Conservation (phyloP, 1,140 invertebrate species). For the Drosophila burlai region DNA sequence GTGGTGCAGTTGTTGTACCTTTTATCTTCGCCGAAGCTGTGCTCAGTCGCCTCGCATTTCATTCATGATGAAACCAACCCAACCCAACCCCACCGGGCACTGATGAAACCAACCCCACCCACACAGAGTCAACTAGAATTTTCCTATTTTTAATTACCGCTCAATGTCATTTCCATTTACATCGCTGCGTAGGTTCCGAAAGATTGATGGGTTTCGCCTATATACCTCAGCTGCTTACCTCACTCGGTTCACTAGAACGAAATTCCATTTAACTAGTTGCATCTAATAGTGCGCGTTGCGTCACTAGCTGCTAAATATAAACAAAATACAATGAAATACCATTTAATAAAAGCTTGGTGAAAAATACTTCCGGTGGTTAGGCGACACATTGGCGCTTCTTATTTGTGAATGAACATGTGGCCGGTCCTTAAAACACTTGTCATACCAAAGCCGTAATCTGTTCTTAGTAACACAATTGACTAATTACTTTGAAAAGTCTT, state of each 20-base stretch:
- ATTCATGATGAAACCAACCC: slow-evolving; percentile 57
- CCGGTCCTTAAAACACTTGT: slow-evolving; percentile 13
- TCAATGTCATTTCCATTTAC: slow-evolving; percentile 70
- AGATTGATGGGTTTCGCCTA: slow-evolving; percentile 25
- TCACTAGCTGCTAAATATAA: slow-evolving; percentile 21
- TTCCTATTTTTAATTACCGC: slow-evolving; percentile 69
- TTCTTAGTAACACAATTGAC: slow-evolving; percentile 23
- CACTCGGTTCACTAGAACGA: slow-evolving; percentile 21
- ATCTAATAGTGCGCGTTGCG: slow-evolving; percentile 14
- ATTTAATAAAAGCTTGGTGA: no score
- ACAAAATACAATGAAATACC: not conserved
- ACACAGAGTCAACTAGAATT: slow-evolving; percentile 38
- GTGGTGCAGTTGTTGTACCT: slow-evolving; percentile 8
- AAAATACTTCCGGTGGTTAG: not conserved
- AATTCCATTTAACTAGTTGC: slow-evolving; percentile 11
- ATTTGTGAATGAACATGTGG: not conserved
- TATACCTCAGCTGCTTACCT: slow-evolving; percentile 56
- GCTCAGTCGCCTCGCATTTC: slow-evolving; percentile 52
- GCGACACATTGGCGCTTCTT: slow-evolving; percentile 2
- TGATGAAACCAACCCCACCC: slow-evolving; percentile 38
- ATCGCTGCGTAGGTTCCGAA: slow-evolving; percentile 32
- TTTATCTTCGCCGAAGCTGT: slow-evolving; percentile 43
- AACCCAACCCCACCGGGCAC: slow-evolving; percentile 15
- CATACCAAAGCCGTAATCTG: slow-evolving; percentile 8
- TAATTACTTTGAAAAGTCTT: slow-evolving; percentile 4